phyloP scores from a whole-genome alignment of 2,797 vertebrate genomes.

The Microchirus variegatus region DNA sequence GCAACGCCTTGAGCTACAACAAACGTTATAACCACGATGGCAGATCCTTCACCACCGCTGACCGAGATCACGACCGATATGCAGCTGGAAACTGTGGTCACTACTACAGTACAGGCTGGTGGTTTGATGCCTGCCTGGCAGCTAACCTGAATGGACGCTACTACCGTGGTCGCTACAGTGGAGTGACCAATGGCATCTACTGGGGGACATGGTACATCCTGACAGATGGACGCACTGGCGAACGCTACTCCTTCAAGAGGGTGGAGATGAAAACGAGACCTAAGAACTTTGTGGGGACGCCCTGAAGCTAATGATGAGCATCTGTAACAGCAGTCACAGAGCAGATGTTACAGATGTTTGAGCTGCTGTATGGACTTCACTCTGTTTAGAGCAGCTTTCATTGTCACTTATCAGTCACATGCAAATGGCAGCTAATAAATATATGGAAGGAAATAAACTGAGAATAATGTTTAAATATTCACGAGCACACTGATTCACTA shows the following conservation, averaged over 20 bases:
- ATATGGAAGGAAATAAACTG: background rate
- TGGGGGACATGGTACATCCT: conserved; percentile 89
- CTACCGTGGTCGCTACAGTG: conserved; percentile 80
- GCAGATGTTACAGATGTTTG: conserved; percentile 12
- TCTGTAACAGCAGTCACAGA: background rate
- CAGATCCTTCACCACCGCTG: conserved; percentile 81
- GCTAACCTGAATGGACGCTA: conserved; percentile 85
- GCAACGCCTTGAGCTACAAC: conserved; percentile 86
- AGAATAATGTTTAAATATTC: conserved; percentile 4
- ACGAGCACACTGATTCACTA: conserved; percentile 6
- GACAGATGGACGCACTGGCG: conserved; percentile 81
- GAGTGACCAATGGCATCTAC: conserved; percentile 85
- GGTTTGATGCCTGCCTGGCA: conserved; percentile 87
- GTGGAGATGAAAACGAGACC: conserved; percentile 85
- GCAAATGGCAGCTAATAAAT: conserved; percentile 42
- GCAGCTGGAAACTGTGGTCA: conserved; percentile 81
- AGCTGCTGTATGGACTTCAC: conserved; percentile 12
- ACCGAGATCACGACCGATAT: conserved; percentile 85
- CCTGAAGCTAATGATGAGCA: conserved; percentile 48
- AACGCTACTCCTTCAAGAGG: conserved; percentile 85
- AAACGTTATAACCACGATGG: conserved; percentile 87
- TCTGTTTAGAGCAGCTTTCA: conserved; percentile 17
- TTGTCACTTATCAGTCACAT: conserved; percentile 20
- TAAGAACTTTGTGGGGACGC: conserved; percentile 49
- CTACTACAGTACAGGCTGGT: conserved; percentile 87